Evolutionary conservation across 2,797 vertebrate genomes (phyloP).

Genomic region (Mormyrops boulengeri): DNA sequence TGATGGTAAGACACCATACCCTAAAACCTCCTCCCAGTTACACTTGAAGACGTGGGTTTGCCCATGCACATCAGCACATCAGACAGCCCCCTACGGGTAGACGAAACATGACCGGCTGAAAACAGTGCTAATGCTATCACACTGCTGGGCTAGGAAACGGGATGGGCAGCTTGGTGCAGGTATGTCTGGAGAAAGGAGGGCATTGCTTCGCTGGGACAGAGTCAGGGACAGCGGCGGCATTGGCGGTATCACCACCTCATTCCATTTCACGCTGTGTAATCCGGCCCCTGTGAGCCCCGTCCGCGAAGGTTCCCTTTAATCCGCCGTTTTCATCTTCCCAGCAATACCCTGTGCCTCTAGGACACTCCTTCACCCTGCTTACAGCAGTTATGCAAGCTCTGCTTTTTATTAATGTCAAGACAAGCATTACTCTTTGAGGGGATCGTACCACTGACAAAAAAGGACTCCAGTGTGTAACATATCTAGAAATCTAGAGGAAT

Average conservation of each 20-base stretch:
- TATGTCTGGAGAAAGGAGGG: not conserved
- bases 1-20: not conserved
- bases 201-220: too few species aligned
- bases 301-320: not conserved
- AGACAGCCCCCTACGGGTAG: not conserved
- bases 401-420: not conserved
- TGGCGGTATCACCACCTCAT: not conserved
- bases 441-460: not conserved
- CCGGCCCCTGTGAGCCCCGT: not conserved
- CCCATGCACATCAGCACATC: not conserved
- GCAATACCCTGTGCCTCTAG: not conserved
- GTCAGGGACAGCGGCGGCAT: not conserved
- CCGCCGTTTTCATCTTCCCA: not conserved
- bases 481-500: not conserved
- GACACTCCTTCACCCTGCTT: not conserved
- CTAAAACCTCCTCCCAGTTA: not conserved
- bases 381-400: not conserved
- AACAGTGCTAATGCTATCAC: not conserved
- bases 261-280: not conserved
- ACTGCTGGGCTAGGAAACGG: not conserved
- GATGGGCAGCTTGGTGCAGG: not conserved
- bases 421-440: not conserved
- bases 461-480: not conserved
- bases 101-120: not conserved
- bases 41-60: not conserved